These are phyloP conservation scores for Thalpophila matura DNA, from an alignment of 2,888 invertebrate species.

Conservation along the genomic window DNA sequence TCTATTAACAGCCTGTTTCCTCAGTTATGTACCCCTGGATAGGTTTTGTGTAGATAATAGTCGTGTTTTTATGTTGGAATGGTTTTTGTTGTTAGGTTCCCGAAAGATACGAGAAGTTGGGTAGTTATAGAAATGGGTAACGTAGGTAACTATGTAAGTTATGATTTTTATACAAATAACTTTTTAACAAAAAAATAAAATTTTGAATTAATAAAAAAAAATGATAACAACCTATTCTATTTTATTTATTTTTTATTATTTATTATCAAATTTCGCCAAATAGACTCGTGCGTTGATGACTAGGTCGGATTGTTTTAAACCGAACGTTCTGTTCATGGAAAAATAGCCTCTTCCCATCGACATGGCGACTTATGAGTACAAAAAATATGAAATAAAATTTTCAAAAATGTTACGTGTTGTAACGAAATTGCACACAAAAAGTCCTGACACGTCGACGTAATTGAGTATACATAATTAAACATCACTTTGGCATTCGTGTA, in stretches of 20 bases:
- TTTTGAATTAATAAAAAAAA: neutral
- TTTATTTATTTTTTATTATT: too few relatives aligned
- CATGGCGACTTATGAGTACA: slow-evolving; percentile 28
- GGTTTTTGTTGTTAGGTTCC: slow-evolving; percentile 22
- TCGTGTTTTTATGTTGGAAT: neutral
- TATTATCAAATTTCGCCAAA: neutral
- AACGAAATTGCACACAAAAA: slow-evolving; percentile 31
- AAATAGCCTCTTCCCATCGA: slow-evolving; percentile 10
- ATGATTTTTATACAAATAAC: too few relatives aligned
- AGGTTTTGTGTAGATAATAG: slow-evolving; percentile 36
- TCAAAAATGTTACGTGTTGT: slow-evolving; percentile 26
- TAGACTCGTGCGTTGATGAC: neutral
- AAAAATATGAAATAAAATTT: slow-evolving; percentile 33
- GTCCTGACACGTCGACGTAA: slow-evolving; percentile 29
- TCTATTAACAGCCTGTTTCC: slow-evolving; percentile 63
- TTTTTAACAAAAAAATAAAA: too few relatives aligned
- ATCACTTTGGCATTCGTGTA: slow-evolving; percentile 10
- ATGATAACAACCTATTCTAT: neutral
- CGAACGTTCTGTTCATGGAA: neutral
- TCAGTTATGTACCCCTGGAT: slow-evolving; percentile 45
- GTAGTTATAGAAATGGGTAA: neutral
- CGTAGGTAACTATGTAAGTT: too few relatives aligned
- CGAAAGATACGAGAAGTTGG: neutral
- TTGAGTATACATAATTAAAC: slow-evolving; percentile 45
- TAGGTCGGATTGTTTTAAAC: neutral